Evolutionary conservation across 2,888 invertebrate species (phyloP).

Genomic region (Drosophila pullipes): DNA sequence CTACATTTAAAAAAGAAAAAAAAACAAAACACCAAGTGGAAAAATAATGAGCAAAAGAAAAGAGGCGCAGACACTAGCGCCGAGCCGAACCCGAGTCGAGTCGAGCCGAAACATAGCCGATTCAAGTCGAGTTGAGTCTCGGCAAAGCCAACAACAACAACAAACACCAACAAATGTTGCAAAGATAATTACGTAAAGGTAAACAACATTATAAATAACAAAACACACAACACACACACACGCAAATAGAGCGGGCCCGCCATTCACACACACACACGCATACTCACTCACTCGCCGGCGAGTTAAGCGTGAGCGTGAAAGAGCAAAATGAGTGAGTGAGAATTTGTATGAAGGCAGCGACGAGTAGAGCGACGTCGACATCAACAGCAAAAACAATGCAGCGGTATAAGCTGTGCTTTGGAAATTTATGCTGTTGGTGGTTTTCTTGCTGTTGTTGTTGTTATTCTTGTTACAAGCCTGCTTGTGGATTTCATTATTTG

Average conservation of each 20-base stretch:
- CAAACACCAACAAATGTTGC: constrained; percentile 62
- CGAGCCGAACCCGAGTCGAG: constrained; percentile 11
- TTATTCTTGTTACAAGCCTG: constrained; percentile 51
- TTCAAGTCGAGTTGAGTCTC: constrained; percentile 1
- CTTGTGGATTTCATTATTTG: constrained; percentile 47
- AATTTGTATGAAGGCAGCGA: constrained; percentile 19
- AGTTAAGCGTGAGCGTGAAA: constrained; percentile 19
- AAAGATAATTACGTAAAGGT: constrained; percentile 81
- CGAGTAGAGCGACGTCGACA: constrained; percentile 42
- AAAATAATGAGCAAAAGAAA: constrained; percentile 35
- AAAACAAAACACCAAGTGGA: constrained; percentile 11
- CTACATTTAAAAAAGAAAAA: constrained; percentile 26
- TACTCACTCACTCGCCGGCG: constrained; percentile 40
- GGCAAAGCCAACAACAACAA: constrained; percentile 9
- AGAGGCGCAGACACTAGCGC: constrained; percentile 26
- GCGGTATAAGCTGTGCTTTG: constrained; percentile 57
- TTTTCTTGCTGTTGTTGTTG: constrained; percentile 40
- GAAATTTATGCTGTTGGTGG: constrained; percentile 54
- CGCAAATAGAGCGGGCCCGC: constrained; percentile 24
- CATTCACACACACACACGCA: constrained; percentile 16
- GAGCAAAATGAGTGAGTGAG: constrained; percentile 14
- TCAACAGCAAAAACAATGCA: constrained; percentile 47
- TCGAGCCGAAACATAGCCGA: neutral
- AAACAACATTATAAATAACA: constrained; percentile 77
- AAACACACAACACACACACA: constrained; percentile 37